Evolutionary conservation across 2,797 vertebrate species (phyloP).

Genomic region (Taenioides sp.): DNA sequence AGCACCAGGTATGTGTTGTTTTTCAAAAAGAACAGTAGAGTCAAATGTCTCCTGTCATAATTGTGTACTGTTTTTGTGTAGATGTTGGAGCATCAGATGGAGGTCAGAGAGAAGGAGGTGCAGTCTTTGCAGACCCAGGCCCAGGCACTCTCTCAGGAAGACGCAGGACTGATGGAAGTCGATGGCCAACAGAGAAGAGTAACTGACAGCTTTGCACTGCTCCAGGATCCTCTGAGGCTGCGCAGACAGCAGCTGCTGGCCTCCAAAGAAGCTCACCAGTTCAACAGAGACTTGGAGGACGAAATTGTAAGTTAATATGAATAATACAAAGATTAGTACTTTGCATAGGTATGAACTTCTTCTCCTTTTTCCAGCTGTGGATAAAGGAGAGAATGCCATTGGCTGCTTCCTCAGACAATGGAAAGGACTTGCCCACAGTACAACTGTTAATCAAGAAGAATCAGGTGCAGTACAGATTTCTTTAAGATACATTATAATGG

Average conservation of each 20-base stretch:
- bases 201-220: slow-evolving; percentile 80
- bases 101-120: slow-evolving; percentile 89
- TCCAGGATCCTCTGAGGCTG: slow-evolving; percentile 82
- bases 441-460: slow-evolving; percentile 96
- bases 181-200: slow-evolving; percentile 84
- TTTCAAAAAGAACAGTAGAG: neutral
- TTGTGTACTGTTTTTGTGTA: slow-evolving; percentile 43
- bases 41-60: neutral
- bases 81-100: slow-evolving; percentile 94
- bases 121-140: slow-evolving; percentile 88
- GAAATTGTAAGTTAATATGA: slow-evolving; percentile 77
- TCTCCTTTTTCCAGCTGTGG: slow-evolving; percentile 80
- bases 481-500: neutral
- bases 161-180: slow-evolving; percentile 84
- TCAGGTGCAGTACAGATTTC: slow-evolving; percentile 76
- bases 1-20: slow-evolving; percentile 81
- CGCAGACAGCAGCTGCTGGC: slow-evolving; percentile 82
- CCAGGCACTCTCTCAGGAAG: slow-evolving; percentile 85
- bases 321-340: neutral
- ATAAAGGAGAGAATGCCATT: slow-evolving; percentile 89
- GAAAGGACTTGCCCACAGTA: slow-evolving; percentile 90
- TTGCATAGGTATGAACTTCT: slow-evolving; percentile 14
- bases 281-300: slow-evolving; percentile 92
- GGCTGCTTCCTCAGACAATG: slow-evolving; percentile 88
- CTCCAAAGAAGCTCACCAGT: slow-evolving; percentile 91